These are phyloP conservation scores for Sinosuthora webbiana DNA, from an alignment of 2,113 vertebrate species.

Conservation along the genomic window DNA sequence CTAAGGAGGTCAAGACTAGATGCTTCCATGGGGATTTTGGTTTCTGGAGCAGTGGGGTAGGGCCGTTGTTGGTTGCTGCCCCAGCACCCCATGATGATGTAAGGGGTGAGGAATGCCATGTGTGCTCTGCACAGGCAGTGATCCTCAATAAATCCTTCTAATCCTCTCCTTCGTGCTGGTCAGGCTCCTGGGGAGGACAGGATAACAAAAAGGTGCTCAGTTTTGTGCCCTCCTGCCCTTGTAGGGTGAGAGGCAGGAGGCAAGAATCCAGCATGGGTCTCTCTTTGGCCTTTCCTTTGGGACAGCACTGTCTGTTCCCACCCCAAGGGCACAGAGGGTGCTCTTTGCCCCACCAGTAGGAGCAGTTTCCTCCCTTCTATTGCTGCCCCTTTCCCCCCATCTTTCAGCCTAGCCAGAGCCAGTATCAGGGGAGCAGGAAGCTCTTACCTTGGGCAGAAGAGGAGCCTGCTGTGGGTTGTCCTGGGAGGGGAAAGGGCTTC, in stretches of 20 bases:
- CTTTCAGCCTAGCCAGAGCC: conserved; percentile 13
- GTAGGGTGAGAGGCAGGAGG: neutral
- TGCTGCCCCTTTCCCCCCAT: conserved; percentile 17
- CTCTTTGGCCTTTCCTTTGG: neutral
- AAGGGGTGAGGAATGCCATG: neutral
- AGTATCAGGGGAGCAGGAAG: neutral
- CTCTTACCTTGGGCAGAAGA: neutral
- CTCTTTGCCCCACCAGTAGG: neutral
- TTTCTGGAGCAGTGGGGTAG: neutral
- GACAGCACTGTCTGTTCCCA: neutral
- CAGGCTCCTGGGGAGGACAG: neutral
- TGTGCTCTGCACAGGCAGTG: neutral
- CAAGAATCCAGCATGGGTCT: neutral
- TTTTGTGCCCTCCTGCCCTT: neutral
- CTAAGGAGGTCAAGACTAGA: neutral
- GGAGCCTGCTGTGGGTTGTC: neutral
- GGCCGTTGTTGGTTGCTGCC: neutral
- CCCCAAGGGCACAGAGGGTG: neutral
- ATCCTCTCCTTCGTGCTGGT: neutral
- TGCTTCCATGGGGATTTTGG: neutral
- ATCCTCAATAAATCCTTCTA: neutral
- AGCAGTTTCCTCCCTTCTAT: neutral
- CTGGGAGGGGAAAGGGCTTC: neutral
- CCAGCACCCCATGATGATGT: neutral
- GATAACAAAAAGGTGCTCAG: neutral